Conservation (phyloP, 2,113 vertebrate species). For the Pelecanoides urinatrix region DNA sequence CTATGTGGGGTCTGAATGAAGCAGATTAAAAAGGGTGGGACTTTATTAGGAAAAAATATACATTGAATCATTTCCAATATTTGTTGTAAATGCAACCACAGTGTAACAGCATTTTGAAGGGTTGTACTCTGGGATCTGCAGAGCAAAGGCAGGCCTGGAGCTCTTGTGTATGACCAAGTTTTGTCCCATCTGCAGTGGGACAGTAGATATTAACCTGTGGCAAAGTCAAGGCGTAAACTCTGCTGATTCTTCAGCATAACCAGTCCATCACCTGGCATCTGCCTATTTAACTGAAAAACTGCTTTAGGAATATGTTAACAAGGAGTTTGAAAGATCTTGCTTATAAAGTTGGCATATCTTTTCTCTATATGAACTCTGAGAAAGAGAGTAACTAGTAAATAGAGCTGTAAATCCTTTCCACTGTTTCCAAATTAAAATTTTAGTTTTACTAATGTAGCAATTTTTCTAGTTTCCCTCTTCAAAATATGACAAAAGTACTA, state of each 20-base stretch:
- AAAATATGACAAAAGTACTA: neutral
- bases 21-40: neutral
- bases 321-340: neutral
- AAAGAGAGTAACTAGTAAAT: neutral
- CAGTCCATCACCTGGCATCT: neutral
- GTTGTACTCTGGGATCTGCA: neutral
- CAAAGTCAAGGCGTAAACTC: neutral
- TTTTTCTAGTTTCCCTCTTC: neutral
- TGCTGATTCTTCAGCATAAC: neutral
- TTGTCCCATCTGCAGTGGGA: neutral
- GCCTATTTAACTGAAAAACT: neutral
- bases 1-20: neutral
- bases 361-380: neutral
- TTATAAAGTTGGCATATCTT: neutral
- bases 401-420: neutral
- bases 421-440: neutral
- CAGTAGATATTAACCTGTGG: neutral
- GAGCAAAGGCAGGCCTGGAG: neutral
- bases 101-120: neutral
- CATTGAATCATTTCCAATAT: neutral
- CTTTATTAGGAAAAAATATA: neutral
- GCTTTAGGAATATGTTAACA: neutral
- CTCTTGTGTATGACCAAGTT: neutral
- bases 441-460: neutral
- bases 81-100: neutral